A percentile compares a stretch with the other conserved stretches of the same genome.
These are phyloP conservation scores for Florisuga fusca DNA, from an alignment of 2,797 vertebrate genomes.

Conservation along the genomic window DNA sequence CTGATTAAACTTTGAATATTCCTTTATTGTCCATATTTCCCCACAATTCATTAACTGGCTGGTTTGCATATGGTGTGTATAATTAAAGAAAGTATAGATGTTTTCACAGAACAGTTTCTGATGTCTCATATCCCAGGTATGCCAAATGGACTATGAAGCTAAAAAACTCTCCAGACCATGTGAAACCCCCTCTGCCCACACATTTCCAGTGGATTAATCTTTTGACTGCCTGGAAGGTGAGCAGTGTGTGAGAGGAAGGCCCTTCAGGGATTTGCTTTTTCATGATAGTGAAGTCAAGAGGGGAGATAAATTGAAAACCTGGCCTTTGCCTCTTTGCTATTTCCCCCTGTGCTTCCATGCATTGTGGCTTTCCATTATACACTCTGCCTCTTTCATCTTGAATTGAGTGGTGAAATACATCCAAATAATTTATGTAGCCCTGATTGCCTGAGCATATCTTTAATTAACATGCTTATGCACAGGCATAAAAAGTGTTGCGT, in stretches of 20 bases:
- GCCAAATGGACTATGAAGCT: background rate
- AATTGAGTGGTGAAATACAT: background rate
- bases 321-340: background rate
- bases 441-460: background rate
- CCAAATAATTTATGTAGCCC: background rate
- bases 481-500: background rate
- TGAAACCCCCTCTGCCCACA: background rate
- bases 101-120: background rate
- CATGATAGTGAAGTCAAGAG: background rate
- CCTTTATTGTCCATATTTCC: background rate
- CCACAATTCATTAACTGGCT: background rate
- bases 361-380: background rate
- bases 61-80: background rate
- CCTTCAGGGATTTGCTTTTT: background rate
- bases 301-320: background rate
- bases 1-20: background rate
- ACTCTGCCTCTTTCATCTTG: background rate
- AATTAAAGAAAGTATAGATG: background rate
- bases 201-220: background rate
- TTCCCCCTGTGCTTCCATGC: background rate
- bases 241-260: background rate
- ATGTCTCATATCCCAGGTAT: background rate
- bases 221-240: background rate
- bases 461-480: background rate
- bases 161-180: background rate